phyloP scores from a whole-genome alignment of 30 jellyfish, hydroid and myxozoan species.

The Aurelia aurita complex sp. Pacific region DNA sequence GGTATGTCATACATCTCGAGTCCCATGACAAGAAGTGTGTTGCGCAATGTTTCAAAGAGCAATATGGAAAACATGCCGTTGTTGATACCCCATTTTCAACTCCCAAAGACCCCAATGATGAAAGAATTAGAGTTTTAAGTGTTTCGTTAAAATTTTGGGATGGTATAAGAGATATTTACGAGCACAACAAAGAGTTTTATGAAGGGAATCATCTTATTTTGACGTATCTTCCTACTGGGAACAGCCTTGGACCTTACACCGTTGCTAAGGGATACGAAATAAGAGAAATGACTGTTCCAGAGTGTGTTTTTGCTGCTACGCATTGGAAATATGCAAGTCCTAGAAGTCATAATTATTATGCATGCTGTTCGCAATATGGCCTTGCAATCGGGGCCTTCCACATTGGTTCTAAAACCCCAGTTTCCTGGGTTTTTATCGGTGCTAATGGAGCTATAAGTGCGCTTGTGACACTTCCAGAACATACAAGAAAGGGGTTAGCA shows the following conservation, averaged over 20 bases:
- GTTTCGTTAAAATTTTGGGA: neutral
- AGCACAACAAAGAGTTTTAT: neutral
- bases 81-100: neutral
- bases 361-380: constrained; percentile 7
- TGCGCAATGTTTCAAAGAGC: neutral
- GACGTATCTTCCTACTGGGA: neutral
- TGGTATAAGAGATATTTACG: neutral
- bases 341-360: neutral
- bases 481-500: constrained; percentile 45
- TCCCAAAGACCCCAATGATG: neutral
- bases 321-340: constrained; percentile 12
- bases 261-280: constrained; percentile 22
- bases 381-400: constrained; percentile 61
- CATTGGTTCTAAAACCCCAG: constrained; percentile 18
- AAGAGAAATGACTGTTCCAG: constrained; percentile 15
- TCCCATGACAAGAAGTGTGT: neutral
- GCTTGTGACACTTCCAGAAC: constrained; percentile 24
- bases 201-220: neutral
- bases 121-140: neutral
- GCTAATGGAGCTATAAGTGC: constrained; percentile 38
- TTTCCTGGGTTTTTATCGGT: constrained; percentile 45
- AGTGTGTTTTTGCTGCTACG: constrained; percentile 19
- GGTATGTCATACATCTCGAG: neutral
- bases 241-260: neutral
- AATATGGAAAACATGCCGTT: neutral